phyloP scores from a whole-genome alignment of 53 echinoderm and acorn worm species.

The Henricia sp. region DNA sequence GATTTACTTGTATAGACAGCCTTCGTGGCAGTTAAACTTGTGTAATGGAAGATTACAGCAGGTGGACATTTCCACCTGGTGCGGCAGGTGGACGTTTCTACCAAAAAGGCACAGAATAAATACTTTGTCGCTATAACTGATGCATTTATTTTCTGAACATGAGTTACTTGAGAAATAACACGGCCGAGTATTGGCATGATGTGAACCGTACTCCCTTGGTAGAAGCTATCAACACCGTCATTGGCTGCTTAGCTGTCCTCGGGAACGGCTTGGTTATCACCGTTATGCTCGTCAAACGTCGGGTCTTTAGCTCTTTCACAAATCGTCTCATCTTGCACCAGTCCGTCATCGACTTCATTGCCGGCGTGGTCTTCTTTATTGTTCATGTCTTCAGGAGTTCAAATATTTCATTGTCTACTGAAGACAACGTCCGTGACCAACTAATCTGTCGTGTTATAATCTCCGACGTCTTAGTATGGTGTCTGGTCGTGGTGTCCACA shows the following conservation, averaged over 20 bases:
- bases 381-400: not conserved
- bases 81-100: no score
- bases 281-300: not conserved
- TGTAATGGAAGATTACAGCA: no score
- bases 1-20: no score
- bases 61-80: no score
- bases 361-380: constrained; percentile 11
- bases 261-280: no score
- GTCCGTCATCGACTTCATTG: constrained; percentile 20
- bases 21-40: no score
- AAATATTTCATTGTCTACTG: not conserved
- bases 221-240: not conserved
- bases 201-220: not conserved
- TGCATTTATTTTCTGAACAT: no score
- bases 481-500: constrained; percentile 9
- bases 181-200: not conserved
- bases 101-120: no score
- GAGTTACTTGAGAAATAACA: not conserved
- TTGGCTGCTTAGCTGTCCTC: not conserved
- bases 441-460: not conserved
- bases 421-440: not conserved
- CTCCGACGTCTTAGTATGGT: not conserved
- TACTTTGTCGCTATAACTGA: no score
- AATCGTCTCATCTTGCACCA: constrained; percentile 50
- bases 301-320: not conserved